Percentiles rank a stretch among this genome's conserved stretches.
Evolutionary conservation across 2,113 vertebrate species (phyloP).

Genomic region (Lepus timidus): DNA sequence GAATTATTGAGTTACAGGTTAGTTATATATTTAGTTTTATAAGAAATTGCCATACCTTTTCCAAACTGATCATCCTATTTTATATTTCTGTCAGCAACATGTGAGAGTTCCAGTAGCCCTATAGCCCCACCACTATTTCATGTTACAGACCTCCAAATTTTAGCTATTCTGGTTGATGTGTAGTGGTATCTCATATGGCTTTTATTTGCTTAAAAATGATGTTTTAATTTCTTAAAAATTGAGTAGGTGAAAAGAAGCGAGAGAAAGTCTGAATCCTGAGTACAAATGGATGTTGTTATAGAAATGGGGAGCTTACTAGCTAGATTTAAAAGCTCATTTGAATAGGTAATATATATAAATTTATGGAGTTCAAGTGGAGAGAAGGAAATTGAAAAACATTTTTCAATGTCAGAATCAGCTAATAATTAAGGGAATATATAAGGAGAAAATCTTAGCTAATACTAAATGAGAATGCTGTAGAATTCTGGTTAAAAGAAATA

Average conservation of each 20-base stretch:
- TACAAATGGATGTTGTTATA: background rate
- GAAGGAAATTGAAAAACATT: background rate
- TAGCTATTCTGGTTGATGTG: background rate
- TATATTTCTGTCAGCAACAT: background rate
- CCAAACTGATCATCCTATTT: background rate
- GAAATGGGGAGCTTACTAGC: background rate
- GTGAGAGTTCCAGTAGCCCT: background rate
- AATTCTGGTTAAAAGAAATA: background rate
- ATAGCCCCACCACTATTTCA: background rate
- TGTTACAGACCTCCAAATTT: constrained; percentile 8
- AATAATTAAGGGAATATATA: constrained; percentile 8
- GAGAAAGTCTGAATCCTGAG: background rate
- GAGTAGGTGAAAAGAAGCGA: background rate
- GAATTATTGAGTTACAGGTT: background rate
- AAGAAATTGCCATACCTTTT: background rate
- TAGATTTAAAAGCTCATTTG: background rate
- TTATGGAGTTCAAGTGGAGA: background rate
- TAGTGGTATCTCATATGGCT: background rate
- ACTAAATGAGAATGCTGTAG: constrained; percentile 2
- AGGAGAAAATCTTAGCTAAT: background rate
- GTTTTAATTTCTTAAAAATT: constrained; percentile 46
- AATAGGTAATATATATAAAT: background rate
- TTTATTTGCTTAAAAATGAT: background rate
- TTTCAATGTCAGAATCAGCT: background rate
- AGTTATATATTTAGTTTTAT: background rate